Evolutionary conservation across 2,797 vertebrate genomes (phyloP).

Genomic region (Notolabrus celidotus): DNA sequence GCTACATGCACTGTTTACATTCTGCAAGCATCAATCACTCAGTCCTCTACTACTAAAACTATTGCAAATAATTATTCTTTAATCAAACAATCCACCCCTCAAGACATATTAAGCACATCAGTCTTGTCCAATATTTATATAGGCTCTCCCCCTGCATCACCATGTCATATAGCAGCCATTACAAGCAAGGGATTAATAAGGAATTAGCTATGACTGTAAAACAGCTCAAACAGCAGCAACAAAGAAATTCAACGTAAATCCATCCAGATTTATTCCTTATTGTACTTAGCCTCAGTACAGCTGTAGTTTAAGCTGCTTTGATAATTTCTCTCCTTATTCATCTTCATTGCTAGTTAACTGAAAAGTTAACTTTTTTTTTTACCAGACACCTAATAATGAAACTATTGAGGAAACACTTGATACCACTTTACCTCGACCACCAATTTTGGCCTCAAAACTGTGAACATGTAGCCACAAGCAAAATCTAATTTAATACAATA

Average conservation of each 20-base stretch:
- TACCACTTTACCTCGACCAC: neutral
- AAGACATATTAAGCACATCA: conserved; percentile 28
- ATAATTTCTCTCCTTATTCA: neutral
- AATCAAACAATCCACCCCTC: conserved; percentile 27
- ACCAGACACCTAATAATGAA: neutral
- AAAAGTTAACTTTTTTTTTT: no score
- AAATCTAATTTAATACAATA: no score
- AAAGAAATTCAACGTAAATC: neutral
- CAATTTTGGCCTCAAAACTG: neutral
- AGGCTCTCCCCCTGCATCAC: conserved; percentile 15
- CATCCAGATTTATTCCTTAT: no score
- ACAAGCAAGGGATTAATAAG: neutral
- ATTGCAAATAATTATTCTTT: conserved; percentile 29
- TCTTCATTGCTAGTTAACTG: no score
- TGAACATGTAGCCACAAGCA: neutral
- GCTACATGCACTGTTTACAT: conserved; percentile 45
- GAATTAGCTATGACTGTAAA: neutral
- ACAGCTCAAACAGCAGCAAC: conserved; percentile 4
- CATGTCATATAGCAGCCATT: conserved; percentile 1
- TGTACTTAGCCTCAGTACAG: no score
- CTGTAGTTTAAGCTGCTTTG: neutral
- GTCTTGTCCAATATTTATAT: neutral
- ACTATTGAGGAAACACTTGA: neutral
- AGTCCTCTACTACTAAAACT: conserved; percentile 48
- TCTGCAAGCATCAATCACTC: conserved; percentile 46